Evolutionary conservation across 2,113 vertebrate genomes (phyloP).

Genomic region (Indicator maculatus): DNA sequence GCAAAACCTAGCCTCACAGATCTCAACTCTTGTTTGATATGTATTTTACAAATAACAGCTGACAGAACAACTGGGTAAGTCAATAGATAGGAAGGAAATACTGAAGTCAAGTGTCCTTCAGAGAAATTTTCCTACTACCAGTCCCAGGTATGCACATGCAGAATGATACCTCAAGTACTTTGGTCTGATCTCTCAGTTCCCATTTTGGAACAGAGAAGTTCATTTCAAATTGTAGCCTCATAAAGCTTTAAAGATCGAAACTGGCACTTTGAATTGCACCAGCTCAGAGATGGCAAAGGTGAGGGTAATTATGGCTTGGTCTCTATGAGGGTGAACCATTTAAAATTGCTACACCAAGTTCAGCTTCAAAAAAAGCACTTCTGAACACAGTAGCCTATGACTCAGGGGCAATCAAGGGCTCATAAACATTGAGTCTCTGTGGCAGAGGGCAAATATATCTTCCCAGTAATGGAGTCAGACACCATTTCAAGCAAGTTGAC

Average conservation of each 20-base stretch:
- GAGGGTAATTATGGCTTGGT: neutral
- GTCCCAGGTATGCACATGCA: neutral
- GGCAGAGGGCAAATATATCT: slow-evolving; percentile 42
- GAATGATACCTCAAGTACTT: neutral
- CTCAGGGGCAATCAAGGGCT: slow-evolving; percentile 17
- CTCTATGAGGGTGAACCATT: neutral
- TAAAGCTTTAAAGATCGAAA: neutral
- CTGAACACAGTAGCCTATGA: slow-evolving; percentile 29
- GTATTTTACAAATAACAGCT: neutral
- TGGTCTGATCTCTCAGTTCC: neutral
- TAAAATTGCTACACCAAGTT: neutral
- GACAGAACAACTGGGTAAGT: neutral
- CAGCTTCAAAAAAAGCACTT: slow-evolving; percentile 25
- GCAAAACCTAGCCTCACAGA: neutral
- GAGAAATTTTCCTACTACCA: slow-evolving; percentile 1
- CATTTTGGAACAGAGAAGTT: neutral
- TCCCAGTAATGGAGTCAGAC: slow-evolving; percentile 12
- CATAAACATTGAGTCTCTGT: slow-evolving; percentile 20
- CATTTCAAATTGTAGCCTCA: neutral
- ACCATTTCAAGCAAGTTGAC: slow-evolving; percentile 13
- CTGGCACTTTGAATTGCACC: neutral
- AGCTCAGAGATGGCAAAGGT: neutral
- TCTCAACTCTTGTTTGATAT: neutral
- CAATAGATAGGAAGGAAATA: slow-evolving; percentile 41
- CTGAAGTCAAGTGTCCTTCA: neutral